A percentile compares a stretch with the other conserved stretches of the same genome.
Evolutionary conservation across 2,113 vertebrate genomes (phyloP).

Genomic region (Urocolius indicus): DNA sequence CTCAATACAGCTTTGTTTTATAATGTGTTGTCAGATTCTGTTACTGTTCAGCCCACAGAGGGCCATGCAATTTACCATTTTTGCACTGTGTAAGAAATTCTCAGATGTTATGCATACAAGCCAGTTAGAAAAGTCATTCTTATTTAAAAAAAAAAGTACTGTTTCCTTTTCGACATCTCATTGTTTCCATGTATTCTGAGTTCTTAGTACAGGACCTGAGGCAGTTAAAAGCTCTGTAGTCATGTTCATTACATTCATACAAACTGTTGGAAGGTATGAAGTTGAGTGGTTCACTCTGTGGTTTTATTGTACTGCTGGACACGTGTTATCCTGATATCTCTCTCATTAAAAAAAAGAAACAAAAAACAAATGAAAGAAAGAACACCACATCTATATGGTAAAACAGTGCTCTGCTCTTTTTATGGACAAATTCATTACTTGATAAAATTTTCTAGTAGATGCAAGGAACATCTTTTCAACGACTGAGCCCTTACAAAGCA

Average conservation of each 20-base stretch:
- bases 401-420: background rate
- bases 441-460: background rate
- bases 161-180: background rate
- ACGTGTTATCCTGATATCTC: background rate
- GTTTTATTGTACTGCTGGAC: background rate
- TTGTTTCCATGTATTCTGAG: background rate
- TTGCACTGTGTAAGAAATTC: background rate
- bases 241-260: background rate
- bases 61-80: background rate
- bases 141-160: background rate
- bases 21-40: background rate
- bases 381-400: background rate
- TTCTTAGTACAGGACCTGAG: background rate
- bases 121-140: background rate
- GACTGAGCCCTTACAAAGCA: background rate
- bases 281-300: background rate
- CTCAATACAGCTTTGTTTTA: background rate
- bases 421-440: background rate
- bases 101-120: background rate
- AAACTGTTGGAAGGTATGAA: background rate
- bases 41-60: background rate
- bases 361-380: too few species aligned
- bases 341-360: background rate
- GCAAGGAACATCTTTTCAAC: background rate
- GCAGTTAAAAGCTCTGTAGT: constrained; percentile 16